Percentiles rank a stretch among this genome's conserved stretches.
phyloP scores from a whole-genome alignment of 64 coral and sea anemone genomes.

The Dendronephthya gigantea region DNA sequence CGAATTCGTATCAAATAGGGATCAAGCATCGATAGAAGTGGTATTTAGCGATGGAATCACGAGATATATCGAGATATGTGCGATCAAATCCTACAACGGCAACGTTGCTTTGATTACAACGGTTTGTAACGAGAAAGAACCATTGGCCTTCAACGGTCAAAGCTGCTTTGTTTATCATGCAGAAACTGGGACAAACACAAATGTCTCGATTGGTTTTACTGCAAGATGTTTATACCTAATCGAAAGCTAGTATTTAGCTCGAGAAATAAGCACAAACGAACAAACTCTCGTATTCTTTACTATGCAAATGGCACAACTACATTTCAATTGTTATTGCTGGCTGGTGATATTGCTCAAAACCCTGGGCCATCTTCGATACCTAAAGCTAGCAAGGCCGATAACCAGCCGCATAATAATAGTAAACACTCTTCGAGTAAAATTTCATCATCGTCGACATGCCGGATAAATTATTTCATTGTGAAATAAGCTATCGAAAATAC shows the following conservation, averaged over 20 bases:
- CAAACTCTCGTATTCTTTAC: background rate
- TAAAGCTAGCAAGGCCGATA: background rate
- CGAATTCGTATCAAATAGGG: too few species aligned
- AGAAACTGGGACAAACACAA: background rate
- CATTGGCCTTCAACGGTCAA: background rate
- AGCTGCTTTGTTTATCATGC: background rate
- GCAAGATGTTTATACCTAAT: background rate
- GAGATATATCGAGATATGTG: background rate
- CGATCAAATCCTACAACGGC: background rate
- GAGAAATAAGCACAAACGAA: background rate
- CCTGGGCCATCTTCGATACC: background rate
- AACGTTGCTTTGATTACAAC: background rate
- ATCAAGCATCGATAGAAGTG: too few species aligned
- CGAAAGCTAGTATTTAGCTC: background rate
- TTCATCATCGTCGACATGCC: background rate
- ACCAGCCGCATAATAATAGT: background rate
- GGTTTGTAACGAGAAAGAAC: background rate
- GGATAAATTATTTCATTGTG: too few species aligned
- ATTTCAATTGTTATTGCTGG: background rate
- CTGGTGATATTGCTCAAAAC: background rate
- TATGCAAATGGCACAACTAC: background rate
- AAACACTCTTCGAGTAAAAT: background rate
- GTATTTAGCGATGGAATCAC: background rate
- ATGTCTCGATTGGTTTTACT: background rate
- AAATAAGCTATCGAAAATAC: too few species aligned